These are phyloP conservation scores for Dysmachus trigonus DNA, from an alignment of 2,888 invertebrate genomes.

Conservation along the genomic window DNA sequence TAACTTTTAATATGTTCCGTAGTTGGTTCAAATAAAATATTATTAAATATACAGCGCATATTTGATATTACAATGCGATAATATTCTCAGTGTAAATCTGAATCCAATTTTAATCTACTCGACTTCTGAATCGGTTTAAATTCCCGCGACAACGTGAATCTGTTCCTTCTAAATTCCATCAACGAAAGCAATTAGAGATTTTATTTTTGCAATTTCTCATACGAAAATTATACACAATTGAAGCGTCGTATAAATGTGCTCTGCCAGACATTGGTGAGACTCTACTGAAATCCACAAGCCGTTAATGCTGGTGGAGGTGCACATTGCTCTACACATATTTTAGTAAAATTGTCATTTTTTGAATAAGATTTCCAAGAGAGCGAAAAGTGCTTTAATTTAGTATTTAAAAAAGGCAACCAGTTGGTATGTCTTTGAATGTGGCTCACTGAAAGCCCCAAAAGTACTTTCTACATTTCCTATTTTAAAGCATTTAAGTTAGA, in stretches of 20 bases:
- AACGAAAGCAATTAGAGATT: neutral
- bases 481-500: neutral
- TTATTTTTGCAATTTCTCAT: neutral
- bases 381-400: neutral
- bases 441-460: neutral
- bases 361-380: neutral
- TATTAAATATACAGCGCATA: too few relatives aligned
- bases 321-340: neutral
- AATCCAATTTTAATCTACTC: too few relatives aligned
- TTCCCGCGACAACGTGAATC: neutral
- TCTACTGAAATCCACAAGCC: neutral
- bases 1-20: too few relatives aligned
- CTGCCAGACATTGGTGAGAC: neutral
- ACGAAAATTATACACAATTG: neutral
- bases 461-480: neutral
- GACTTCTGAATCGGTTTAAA: neutral
- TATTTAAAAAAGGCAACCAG: neutral
- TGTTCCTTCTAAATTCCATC: neutral
- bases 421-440: neutral
- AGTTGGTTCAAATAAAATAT: too few relatives aligned
- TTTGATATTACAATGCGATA: too few relatives aligned
- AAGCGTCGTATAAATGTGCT: neutral
- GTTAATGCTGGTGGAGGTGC: neutral
- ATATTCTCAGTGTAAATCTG: too few relatives aligned
- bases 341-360: neutral